Evolutionary conservation across 2,797 vertebrate genomes (phyloP).

Genomic region (Potorous gilbertii): DNA sequence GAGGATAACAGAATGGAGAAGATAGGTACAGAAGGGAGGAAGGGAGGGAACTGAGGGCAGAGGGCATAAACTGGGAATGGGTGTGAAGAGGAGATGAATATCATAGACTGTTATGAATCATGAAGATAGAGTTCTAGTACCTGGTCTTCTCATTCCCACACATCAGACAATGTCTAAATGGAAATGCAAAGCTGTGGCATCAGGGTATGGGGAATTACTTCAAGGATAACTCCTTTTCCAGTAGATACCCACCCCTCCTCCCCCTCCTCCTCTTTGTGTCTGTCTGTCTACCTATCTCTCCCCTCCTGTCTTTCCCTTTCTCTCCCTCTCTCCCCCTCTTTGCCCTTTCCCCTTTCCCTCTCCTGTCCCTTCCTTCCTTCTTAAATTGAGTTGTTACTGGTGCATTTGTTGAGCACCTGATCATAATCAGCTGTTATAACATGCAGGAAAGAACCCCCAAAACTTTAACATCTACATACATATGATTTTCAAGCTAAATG

Average conservation of each 20-base stretch:
- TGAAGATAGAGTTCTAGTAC: background rate
- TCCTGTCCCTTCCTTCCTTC: too few species aligned
- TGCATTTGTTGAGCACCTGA: background rate
- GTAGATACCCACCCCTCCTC: background rate
- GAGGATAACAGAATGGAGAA: background rate
- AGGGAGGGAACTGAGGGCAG: background rate
- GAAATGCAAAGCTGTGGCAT: background rate
- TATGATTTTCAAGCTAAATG: background rate
- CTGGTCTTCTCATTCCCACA: background rate
- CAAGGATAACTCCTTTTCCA: background rate
- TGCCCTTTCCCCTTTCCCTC: too few species aligned
- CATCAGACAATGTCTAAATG: background rate
- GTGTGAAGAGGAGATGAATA: background rate
- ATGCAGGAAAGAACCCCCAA: background rate
- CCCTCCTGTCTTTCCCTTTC: background rate
- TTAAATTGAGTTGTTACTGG: background rate
- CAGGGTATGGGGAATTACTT: background rate
- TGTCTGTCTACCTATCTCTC: too few species aligned
- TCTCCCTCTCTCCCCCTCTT: background rate
- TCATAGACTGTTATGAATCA: background rate
- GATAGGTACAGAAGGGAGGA: background rate
- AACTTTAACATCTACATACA: background rate
- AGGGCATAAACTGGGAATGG: background rate
- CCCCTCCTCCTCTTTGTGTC: rapidly evolving
- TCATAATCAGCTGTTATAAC: background rate